Base-by-base conservation (phyloP, 2,113 vertebrate genomes). In the Drymodes brunneopygia region DNA sequence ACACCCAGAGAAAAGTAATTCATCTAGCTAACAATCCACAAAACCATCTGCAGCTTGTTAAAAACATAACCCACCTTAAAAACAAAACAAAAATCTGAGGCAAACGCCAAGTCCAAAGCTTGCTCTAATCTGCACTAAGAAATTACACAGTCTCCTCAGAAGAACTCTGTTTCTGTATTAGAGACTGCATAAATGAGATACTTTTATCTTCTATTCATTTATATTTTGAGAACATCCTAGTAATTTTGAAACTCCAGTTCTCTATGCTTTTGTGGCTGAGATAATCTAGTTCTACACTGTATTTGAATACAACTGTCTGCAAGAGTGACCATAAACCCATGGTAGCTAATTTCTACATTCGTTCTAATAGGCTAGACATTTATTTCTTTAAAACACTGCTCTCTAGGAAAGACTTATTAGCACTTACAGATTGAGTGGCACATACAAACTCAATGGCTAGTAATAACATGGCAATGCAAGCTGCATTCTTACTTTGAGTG, bases 331-430 rank as follows among this genome's bases (percentile, higher is more conserved):
- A 89, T 75, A 95, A 95, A 75, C 69, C 51, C 44, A 87, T 5
- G 51, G 70, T 4, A 73, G 81, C 86, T 95, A 92, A 97, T 94
- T 92, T 95, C 92, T 94, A 18, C 90, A 85, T 94, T 92, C 91
- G 51, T 91, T 92, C 74, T 90, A 95, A 94, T 40, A 94, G 81
- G 82, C 75, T 77, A 94, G 82, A 95, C 83, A 95, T 82, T 95
- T 94, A 92, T 61, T 96, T 83, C 92, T 97, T 95, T 96, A 93
- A 94, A 98, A 97, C 19, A 56, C 57, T 91, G 78, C 84, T 96
- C 97, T 97, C 95, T 95, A 96, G 93, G 96, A 95, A 97, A 98
- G 92, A 95, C 92, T 92, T 97, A 96, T 96, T 95, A 97, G 93
- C 93, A 94, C 72, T 87, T 96, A 95, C 62, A 96, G 95, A 95